A percentile compares a stretch with the other conserved stretches of the same genome.
Evolutionary conservation across 2,113 vertebrate species (phyloP).

Genomic region (Antennarius striatus): DNA sequence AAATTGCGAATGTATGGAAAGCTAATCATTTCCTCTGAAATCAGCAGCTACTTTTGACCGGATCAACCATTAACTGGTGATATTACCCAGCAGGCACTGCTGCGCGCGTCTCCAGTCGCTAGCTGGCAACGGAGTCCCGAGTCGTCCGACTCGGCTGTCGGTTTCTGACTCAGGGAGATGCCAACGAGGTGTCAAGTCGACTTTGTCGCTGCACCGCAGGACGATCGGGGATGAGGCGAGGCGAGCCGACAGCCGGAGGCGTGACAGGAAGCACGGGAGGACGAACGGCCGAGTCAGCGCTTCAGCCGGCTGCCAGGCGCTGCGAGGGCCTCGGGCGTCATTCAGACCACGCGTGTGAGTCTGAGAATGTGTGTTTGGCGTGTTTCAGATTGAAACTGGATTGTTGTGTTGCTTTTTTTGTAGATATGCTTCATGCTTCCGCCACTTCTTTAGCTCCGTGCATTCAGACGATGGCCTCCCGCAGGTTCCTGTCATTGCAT

Average conservation of each 20-base stretch:
- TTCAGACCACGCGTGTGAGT: constrained; percentile 25
- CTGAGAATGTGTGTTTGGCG: constrained; percentile 8
- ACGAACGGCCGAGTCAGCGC: constrained; percentile 21
- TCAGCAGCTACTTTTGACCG: background rate
- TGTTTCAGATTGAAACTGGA: background rate
- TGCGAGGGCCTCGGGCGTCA: constrained; percentile 18
- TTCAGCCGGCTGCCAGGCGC: constrained; percentile 36
- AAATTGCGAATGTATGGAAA: background rate
- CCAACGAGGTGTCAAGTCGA: constrained; percentile 30
- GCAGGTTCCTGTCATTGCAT: no score
- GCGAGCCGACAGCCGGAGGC: constrained; percentile 14
- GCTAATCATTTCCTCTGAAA: no score
- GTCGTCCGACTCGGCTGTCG: constrained; percentile 38
- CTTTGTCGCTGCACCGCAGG: background rate
- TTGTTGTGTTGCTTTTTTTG: background rate
- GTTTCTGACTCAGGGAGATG: constrained; percentile 26
- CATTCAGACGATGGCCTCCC: no score
- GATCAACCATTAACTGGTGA: constrained; percentile 14
- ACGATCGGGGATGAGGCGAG: constrained; percentile 28
- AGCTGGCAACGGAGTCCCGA: background rate
- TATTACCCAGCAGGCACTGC: background rate
- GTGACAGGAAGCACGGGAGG: background rate
- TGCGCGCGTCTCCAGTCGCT: background rate
- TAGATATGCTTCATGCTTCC: background rate
- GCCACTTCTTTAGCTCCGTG: no score